Evolutionary conservation across 2,888 invertebrate genomes (phyloP), one percentile per base, ranked within the genome.

Genomic region (Boloria euphrosyne): DNA sequence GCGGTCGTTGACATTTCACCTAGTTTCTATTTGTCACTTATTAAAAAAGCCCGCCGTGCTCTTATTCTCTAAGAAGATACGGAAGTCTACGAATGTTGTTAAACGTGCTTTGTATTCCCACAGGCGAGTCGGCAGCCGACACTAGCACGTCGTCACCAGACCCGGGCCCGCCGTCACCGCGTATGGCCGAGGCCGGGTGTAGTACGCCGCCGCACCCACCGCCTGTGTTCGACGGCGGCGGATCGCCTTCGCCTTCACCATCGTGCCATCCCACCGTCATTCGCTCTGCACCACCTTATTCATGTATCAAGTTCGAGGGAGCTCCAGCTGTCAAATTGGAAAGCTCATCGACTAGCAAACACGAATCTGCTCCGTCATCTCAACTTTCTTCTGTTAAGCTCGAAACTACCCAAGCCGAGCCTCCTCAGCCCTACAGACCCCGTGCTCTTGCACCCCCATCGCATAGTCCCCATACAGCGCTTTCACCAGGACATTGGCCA

Each of bases 101-200:
- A 82, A 93, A 86, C 85, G 65, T 71, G 64, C 47, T 67, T 68
- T 74, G 83, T 90, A 85, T 85, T 79, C 78, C 77, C 81, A 79
- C 94, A 96, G 96, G 96, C 93, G 97, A 97, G 94, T 97, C 97
- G 87, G 96, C 97, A 93, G 97, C 97, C 87, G 97, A 97, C 93
- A 97, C 97, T 87, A 97, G 96, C 89, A 97, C 97, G 86, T 97
- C 97, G 86, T 97, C 97, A 85, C 97, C 97, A 88, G 97, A 97
- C 93, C 94, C 96, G 79, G 95, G 96, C 87, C 96, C 97, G 85
- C 94, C 96, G 87, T 97, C 97, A 85, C 97, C 97, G 86, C 95
- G 95, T 92, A 94, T 95, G 93, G 94, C 94, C 83, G 94, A 93
- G 89, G 93, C 94, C 86, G 93, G 94, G 89, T 94, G 85, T 93